Base-by-base conservation (phyloP, 2,113 vertebrate species). In the Aramus guarauna region DNA sequence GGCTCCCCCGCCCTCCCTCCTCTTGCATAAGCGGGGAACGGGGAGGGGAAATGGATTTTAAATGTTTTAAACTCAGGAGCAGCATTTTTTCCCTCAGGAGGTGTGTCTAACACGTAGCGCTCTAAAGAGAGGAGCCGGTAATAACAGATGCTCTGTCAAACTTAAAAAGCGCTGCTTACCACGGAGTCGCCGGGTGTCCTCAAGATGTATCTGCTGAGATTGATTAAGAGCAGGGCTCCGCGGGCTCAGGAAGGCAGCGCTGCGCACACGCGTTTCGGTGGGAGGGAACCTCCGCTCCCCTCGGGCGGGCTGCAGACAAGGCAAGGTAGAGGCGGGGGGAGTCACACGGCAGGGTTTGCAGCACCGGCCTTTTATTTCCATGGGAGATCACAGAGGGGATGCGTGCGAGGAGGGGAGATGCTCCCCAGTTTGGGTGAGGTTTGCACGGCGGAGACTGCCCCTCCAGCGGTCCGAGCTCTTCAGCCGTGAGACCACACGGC, bases 71-170 rank as follows among this genome's bases (percentile, higher is more conserved):
- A 67, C 56, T 87, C 66, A 45, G 78, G 32, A 94, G 71, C 26
- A 62, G 74, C 56, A 14, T 75, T 83, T 90, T 94, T 73, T 3
- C 60, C 27, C 34, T 86, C 41, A 64, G 93, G 94, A 94, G 94
- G 90, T 89, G 93, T 95, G 93, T 91, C 88, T 95, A 66, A 88
- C 88, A 80, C 45, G 9, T 55, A 72, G 67, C 4, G 59, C 91
- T 77, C 15, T 15, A 15, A 89, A 82, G 76, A 85, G 62, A 72
- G 24, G 80, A 92, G 77, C 80, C 55, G 41, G 56, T 81, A 90
- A 85, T 58, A 96, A 94, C 90, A 97, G 93, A 94, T 93, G 79
- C 24, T 95, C 88, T 71, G 94, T 91, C 82, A 92, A 96, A 97
- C 85, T 96, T 88, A 45, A 91, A 94, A 95, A 83, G 55, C 41